Evolutionary conservation across 1,140 invertebrate species (phyloP), one percentile per base, ranked within the genome.

Genomic region (Ceratosolen solmsi): DNA sequence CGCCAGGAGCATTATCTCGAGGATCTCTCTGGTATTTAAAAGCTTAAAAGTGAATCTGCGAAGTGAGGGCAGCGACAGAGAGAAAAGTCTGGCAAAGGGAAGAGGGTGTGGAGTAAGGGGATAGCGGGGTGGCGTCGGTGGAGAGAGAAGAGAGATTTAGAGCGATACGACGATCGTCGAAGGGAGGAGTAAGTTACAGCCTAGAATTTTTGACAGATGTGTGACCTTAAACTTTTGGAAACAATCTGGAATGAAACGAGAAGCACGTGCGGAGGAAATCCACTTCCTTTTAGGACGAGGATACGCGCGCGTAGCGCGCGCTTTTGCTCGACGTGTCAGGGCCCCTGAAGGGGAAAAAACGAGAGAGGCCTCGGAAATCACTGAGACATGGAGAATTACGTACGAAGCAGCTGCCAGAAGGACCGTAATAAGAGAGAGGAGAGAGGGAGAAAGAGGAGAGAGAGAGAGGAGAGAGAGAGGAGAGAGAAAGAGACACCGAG

Each of bases 261-360:
- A 79, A 88, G 85, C 89, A 90, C 88, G 88, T 90, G 89, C 87
- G 84, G 85, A 90, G 89, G 89, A 90, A 90, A 89, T 89, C 83
- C 89, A 89, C 89, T 90, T 90, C 89, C 89, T 90, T 89, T 89
- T 87, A 88, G 87, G 86, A 84, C 75, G 74, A 30, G 30, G 30
- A 56, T 8, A 36, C 15, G 63, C 68, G 38, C 15, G 41, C n/a
- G 70, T 15, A n/a, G 70, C 70, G 41, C 41, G n/a, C 58, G 27
- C n/a, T 4, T 58, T 17, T 58, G n/a, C 25, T 13, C 58, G 58
- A n/a, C 41, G 27, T 38, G 73, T 60, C 13, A 54, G 13, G 15
- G 17, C 13, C 20, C 9, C 54, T 0, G 38, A 13, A 25, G 78
- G 81, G 80, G 84, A 83, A 83, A 87, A 84, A 86, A 74, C 65